Conservation (phyloP, 30 jellyfish, hydroid and myxozoan species). For the Cassiopea xamachana region DNA sequence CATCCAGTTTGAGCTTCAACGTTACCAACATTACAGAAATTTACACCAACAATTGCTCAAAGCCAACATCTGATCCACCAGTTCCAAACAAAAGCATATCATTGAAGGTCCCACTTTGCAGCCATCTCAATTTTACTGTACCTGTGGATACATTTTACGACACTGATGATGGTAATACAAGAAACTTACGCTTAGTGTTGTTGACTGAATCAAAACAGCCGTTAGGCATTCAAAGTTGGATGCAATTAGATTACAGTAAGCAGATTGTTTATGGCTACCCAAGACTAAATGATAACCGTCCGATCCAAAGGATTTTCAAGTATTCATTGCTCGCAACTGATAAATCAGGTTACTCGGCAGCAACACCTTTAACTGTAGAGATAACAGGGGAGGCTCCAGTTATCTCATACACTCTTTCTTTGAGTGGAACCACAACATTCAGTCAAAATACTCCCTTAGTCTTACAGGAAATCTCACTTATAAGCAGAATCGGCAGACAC, state of each 20-base stretch:
- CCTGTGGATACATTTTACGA: slow-evolving; percentile 68
- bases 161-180: slow-evolving; percentile 79
- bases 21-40: slow-evolving; percentile 30
- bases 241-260: slow-evolving; percentile 66
- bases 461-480: slow-evolving; percentile 69
- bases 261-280: slow-evolving; percentile 85
- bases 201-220: slow-evolving; percentile 59
- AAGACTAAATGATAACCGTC: slow-evolving; percentile 35
- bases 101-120: slow-evolving; percentile 59
- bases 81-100: slow-evolving; percentile 46
- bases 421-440: slow-evolving; percentile 35
- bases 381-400: slow-evolving; percentile 60
- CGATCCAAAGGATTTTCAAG: slow-evolving; percentile 20
- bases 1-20: slow-evolving; percentile 24
- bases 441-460: slow-evolving; percentile 32
- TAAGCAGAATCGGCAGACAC: slow-evolving; percentile 34
- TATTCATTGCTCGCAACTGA: slow-evolving; percentile 87
- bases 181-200: slow-evolving; percentile 57
- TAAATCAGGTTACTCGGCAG: slow-evolving; percentile 65
- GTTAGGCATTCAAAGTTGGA: slow-evolving; percentile 66
- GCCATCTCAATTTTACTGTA: slow-evolving; percentile 56
- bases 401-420: slow-evolving; percentile 27
- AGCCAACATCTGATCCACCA: slow-evolving; percentile 65
- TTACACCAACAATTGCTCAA: slow-evolving; percentile 42
- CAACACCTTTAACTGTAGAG: slow-evolving; percentile 62